Percentiles rank a stretch among this genome's conserved stretches.
phyloP scores from a whole-genome alignment of 2,888 invertebrate species.

The Mylabris sibirica region DNA sequence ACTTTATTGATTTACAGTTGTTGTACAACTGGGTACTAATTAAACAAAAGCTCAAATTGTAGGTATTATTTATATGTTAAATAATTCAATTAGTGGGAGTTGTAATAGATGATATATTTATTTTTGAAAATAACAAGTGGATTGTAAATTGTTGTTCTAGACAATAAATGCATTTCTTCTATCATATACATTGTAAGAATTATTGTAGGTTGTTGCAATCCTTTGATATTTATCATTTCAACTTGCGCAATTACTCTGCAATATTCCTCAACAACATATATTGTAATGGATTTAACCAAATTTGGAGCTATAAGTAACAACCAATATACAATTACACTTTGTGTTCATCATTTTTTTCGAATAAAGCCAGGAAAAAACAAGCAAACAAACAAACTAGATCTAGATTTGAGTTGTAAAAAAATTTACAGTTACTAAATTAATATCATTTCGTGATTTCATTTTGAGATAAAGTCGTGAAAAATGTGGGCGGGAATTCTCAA shows the following conservation, averaged over 20 bases:
- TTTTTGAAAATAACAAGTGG: conserved; percentile 15
- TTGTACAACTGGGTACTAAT: background rate
- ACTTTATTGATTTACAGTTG: background rate
- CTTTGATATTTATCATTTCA: conserved; percentile 18
- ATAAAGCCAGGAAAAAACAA: background rate
- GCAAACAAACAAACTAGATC: conserved; percentile 8
- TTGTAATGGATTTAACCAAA: conserved; percentile 2
- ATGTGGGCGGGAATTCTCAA: conserved; percentile 11
- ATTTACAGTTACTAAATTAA: conserved; percentile 8
- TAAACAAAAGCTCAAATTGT: background rate
- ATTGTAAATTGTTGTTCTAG: background rate
- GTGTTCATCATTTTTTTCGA: background rate
- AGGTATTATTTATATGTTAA: background rate
- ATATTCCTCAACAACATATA: background rate
- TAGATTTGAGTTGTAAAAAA: background rate
- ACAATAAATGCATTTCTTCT: conserved; percentile 7
- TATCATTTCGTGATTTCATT: conserved; percentile 5
- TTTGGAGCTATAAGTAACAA: background rate
- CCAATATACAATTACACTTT: background rate
- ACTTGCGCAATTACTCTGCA: conserved; percentile 17
- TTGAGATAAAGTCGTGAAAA: background rate
- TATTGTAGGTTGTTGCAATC: conserved; percentile 16
- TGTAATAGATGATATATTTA: conserved; percentile 13
- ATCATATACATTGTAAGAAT: conserved; percentile 7
- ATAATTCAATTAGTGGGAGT: conserved; percentile 19